These are phyloP conservation scores for Paracentrotus lividus DNA, from an alignment of 53 echinoderm and acorn worm genomes.

Conservation along the genomic window DNA sequence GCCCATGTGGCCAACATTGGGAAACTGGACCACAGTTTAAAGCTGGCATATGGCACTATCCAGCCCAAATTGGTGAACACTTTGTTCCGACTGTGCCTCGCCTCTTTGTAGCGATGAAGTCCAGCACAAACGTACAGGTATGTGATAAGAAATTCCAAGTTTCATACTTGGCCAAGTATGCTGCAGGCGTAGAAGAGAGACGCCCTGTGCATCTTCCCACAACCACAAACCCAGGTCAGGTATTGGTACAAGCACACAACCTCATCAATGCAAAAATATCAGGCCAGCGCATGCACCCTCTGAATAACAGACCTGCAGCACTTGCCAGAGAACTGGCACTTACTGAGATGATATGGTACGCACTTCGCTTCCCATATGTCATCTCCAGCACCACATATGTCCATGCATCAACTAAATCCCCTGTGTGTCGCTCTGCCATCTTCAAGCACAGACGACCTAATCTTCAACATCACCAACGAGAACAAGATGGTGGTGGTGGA, in stretches of 20 bases:
- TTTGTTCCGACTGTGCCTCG: conserved; percentile 72
- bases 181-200: conserved; percentile 65
- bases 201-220: conserved; percentile 41
- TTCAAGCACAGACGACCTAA: conserved; percentile 23
- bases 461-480: not conserved
- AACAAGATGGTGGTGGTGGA: conserved; percentile 73
- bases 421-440: conserved; percentile 64
- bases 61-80: conserved; percentile 73
- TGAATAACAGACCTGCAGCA: no score
- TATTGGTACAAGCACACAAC: conserved; percentile 58
- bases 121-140: conserved; percentile 70
- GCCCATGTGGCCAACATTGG: conserved; percentile 65
- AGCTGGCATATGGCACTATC: conserved; percentile 77
- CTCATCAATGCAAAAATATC: conserved; percentile 71
- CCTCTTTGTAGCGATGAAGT: conserved; percentile 69
- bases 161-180: conserved; percentile 71
- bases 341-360: conserved; percentile 72
- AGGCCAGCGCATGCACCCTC: no score
- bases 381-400: conserved; percentile 48
- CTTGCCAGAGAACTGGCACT: conserved; percentile 69
- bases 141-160: conserved; percentile 73
- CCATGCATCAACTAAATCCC: conserved; percentile 70
- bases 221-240: conserved; percentile 49
- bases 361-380: conserved; percentile 60
- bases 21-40: conserved; percentile 66